These are phyloP conservation scores for Cebidichthys violaceus DNA, from an alignment of 2,113 vertebrate genomes.

Conservation along the genomic window DNA sequence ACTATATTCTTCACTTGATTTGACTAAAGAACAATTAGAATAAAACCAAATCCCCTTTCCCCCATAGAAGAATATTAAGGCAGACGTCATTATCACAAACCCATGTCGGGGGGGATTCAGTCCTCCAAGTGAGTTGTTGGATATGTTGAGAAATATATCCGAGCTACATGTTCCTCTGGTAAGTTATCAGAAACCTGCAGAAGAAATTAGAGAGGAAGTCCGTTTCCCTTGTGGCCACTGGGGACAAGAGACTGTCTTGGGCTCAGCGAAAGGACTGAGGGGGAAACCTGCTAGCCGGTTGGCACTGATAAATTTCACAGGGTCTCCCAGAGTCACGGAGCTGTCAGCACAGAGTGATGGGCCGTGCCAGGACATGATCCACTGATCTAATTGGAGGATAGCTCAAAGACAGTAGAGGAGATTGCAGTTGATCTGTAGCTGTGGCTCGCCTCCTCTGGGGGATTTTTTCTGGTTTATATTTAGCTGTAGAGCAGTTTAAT, in stretches of 20 bases:
- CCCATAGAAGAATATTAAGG: constrained; percentile 16
- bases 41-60: constrained; percentile 21
- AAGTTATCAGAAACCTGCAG: constrained; percentile 56
- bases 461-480: constrained; percentile 54
- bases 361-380: constrained; percentile 67
- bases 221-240: constrained; percentile 41
- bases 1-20: constrained; percentile 24
- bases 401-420: constrained; percentile 65
- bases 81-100: constrained; percentile 52
- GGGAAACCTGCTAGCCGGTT: constrained; percentile 31
- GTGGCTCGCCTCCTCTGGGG: constrained; percentile 27
- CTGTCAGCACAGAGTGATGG: constrained; percentile 76
- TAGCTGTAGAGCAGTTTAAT: constrained; percentile 26
- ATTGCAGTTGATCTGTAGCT: constrained; percentile 65
- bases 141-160: constrained; percentile 61
- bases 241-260: constrained; percentile 54
- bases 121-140: constrained; percentile 43
- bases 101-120: constrained; percentile 40
- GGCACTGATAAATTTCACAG: constrained; percentile 67
- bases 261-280: constrained; percentile 20
- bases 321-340: constrained; percentile 68
- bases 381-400: constrained; percentile 73
- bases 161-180: constrained; percentile 39
- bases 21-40: constrained; percentile 32
- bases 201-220: constrained; percentile 50